These are phyloP conservation scores for Mercenaria mercenaria DNA, from an alignment of 1,140 invertebrate genomes.

Conservation along the genomic window DNA sequence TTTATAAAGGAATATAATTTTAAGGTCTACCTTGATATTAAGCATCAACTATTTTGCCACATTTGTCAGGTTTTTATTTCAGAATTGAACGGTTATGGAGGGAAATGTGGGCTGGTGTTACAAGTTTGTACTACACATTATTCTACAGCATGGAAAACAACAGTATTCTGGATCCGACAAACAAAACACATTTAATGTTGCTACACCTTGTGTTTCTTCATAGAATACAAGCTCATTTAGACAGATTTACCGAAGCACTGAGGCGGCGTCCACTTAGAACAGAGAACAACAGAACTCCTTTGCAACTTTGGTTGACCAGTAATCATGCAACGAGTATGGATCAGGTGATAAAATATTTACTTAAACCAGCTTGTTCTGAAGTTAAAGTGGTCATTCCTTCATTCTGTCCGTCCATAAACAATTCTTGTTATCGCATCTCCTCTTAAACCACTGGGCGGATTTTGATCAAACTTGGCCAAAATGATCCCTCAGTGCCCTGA, in stretches of 20 bases:
- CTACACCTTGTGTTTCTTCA: slow-evolving; percentile 59
- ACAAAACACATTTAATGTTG: slow-evolving; percentile 43
- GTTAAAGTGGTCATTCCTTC: no score
- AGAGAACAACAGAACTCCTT: slow-evolving; percentile 45
- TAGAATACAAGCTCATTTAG: slow-evolving; percentile 59
- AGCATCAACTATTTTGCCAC: neutral
- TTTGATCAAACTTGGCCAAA: no score
- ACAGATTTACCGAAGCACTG: slow-evolving; percentile 52
- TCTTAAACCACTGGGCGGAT: no score
- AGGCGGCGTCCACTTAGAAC: slow-evolving; percentile 54
- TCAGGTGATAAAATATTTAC: no score
- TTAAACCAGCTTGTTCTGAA: no score
- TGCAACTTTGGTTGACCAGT: slow-evolving; percentile 14
- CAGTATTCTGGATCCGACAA: slow-evolving; percentile 53
- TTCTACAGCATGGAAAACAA: slow-evolving; percentile 67
- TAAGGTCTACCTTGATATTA: neutral
- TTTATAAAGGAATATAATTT: neutral
- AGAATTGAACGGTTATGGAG: slow-evolving; percentile 73
- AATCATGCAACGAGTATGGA: neutral
- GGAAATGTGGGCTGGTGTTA: slow-evolving; percentile 59
- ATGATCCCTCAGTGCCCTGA: no score
- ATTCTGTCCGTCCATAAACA: no score
- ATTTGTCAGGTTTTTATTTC: slow-evolving; percentile 28
- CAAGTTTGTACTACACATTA: slow-evolving; percentile 56
- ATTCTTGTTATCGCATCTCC: no score